Conservation (phyloP, 2,113 vertebrate genomes). For the Struthio camelus region DNA sequence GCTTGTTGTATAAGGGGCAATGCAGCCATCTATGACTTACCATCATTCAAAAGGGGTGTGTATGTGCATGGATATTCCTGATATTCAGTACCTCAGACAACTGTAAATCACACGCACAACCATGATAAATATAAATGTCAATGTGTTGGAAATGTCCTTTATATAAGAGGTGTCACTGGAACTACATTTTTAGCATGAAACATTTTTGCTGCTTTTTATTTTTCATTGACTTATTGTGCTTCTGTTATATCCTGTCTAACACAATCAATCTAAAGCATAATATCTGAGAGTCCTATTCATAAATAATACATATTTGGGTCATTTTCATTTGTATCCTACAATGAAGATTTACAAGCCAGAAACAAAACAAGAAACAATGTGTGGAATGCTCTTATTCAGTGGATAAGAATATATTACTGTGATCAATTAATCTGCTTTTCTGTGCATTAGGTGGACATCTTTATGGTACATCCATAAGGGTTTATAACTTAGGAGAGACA, state of each 20-base stretch:
- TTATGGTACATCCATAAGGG: constrained; percentile 56
- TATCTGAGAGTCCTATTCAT: constrained; percentile 59
- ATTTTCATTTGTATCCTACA: constrained; percentile 52
- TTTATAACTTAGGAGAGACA: constrained; percentile 67
- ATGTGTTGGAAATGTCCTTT: constrained; percentile 28
- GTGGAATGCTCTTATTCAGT: constrained; percentile 37
- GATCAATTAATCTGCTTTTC: constrained; percentile 70
- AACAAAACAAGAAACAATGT: constrained; percentile 33
- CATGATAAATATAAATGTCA: constrained; percentile 44
- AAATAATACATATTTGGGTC: constrained; percentile 67
- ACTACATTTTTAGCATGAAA: constrained; percentile 65
- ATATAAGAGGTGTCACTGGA: constrained; percentile 39
- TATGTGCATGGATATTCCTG: constrained; percentile 44
- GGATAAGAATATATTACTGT: constrained; percentile 48
- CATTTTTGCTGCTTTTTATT: constrained; percentile 67
- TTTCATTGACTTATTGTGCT: constrained; percentile 57
- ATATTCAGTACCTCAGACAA: constrained; percentile 33
- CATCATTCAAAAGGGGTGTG: constrained; percentile 56
- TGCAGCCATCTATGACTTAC: constrained; percentile 40
- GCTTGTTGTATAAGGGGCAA: constrained; percentile 29
- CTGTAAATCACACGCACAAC: constrained; percentile 41
- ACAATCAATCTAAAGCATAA: constrained; percentile 67
- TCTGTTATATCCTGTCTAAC: constrained; percentile 62
- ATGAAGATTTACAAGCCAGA: constrained; percentile 69
- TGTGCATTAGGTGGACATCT: constrained; percentile 58